Percentiles rank a stretch among this genome's conserved stretches.
phyloP scores from a whole-genome alignment of 2,113 vertebrate species.

The Ibidorhyncha struthersii region DNA sequence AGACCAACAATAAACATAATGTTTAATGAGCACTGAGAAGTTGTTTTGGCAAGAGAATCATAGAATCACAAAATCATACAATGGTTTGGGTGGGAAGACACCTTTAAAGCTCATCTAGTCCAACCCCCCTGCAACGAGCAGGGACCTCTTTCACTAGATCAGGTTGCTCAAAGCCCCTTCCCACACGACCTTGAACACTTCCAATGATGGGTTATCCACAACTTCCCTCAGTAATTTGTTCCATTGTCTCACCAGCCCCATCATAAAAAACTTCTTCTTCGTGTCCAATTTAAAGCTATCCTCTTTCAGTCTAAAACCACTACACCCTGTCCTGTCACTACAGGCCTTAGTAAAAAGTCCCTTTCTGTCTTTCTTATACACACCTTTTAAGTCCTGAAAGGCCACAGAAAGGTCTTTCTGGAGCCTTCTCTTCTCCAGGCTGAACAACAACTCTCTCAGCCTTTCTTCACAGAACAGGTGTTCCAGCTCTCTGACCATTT shows the following conservation, averaged over 20 bases:
- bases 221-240: background rate
- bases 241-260: background rate
- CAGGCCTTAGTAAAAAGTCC: background rate
- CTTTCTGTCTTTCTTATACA: background rate
- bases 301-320: background rate
- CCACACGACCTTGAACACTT: background rate
- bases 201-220: fast-evolving
- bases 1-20: background rate
- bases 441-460: background rate
- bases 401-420: fast-evolving
- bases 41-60: background rate
- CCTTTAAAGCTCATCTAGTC: background rate
- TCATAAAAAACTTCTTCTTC: background rate
- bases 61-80: background rate
- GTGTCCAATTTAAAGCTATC: background rate
- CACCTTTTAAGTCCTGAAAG: background rate
- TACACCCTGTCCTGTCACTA: background rate
- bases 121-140: background rate
- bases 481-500: background rate
- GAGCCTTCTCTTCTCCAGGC: background rate
- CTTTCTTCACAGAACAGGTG: background rate
- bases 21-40: background rate
- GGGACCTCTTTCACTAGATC: background rate
- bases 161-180: background rate
- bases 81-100: background rate